phyloP scores from a whole-genome alignment of 2,113 vertebrate species.

The Caranx ignobilis region DNA sequence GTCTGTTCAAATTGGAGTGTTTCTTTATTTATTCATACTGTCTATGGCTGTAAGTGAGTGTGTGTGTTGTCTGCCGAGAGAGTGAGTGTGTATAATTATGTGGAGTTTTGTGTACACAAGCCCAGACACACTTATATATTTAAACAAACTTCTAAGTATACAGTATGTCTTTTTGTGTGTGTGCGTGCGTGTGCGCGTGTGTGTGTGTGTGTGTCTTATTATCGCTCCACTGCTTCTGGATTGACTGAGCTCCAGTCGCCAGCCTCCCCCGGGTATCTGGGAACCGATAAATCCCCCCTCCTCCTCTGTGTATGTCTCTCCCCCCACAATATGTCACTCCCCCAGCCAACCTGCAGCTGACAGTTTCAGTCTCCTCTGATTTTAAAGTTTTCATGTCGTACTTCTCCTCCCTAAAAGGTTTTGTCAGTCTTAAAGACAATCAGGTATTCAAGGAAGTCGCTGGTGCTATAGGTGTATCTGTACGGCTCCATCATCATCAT shows the following conservation, averaged over 20 bases:
- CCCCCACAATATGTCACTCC: slow-evolving; percentile 16
- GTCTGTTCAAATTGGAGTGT: slow-evolving; percentile 26
- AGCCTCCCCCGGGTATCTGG: slow-evolving; percentile 38
- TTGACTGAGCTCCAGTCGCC: slow-evolving; percentile 30
- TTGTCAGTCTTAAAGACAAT: slow-evolving; percentile 27
- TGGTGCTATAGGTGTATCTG: slow-evolving; percentile 26
- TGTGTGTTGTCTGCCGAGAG: neutral
- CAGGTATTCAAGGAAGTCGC: slow-evolving; percentile 34
- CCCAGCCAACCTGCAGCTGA: slow-evolving; percentile 18
- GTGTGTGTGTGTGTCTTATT: slow-evolving; percentile 19
- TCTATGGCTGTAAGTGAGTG: neutral
- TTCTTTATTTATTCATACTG: slow-evolving; percentile 15
- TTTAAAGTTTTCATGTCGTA: slow-evolving; percentile 29
- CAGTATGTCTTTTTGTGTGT: neutral
- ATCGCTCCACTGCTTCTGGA: slow-evolving; percentile 31
- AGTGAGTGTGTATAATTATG: neutral
- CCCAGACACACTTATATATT: neutral
- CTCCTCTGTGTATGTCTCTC: neutral
- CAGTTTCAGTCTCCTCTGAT: slow-evolving; percentile 18
- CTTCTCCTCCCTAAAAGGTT: slow-evolving; percentile 7
- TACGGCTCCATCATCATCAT: slow-evolving; percentile 36
- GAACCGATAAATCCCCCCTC: slow-evolving; percentile 29
- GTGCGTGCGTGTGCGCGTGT: neutral
- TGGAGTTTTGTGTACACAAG: neutral
- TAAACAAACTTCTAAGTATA: neutral